Evolutionary conservation across 2,888 invertebrate genomes (phyloP).

Genomic region (Drosophila antonietae): DNA sequence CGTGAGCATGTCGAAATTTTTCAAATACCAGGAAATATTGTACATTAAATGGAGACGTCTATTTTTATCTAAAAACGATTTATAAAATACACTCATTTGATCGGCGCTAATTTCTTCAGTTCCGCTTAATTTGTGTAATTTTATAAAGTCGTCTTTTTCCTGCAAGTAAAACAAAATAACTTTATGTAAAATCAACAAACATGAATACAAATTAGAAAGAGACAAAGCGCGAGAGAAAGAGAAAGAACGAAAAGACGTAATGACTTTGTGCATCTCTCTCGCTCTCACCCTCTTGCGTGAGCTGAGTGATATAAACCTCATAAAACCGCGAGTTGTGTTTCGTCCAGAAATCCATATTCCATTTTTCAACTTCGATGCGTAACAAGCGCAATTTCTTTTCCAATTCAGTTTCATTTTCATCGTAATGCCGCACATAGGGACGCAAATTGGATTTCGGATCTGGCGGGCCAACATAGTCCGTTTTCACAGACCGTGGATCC

Average conservation of each 20-base stretch:
- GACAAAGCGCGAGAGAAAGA: background rate
- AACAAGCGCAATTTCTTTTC: conserved; percentile 88
- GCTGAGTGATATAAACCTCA: conserved; percentile 85
- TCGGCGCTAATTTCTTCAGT: conserved; percentile 88
- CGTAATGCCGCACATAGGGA: conserved; percentile 88
- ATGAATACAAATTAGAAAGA: conserved; percentile 15
- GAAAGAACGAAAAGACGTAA: background rate
- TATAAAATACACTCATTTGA: conserved; percentile 95
- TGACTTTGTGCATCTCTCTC: background rate
- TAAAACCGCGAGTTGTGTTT: conserved; percentile 91
- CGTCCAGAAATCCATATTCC: conserved; percentile 95
- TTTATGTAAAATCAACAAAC: background rate
- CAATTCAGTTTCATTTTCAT: conserved; percentile 88
- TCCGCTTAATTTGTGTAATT: conserved; percentile 84
- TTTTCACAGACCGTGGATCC: conserved; percentile 67
- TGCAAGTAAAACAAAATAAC: conserved; percentile 40
- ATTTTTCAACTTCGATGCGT: conserved; percentile 89
- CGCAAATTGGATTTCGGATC: conserved; percentile 92
- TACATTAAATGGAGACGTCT: conserved; percentile 90
- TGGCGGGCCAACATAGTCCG: conserved; percentile 87
- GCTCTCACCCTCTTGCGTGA: background rate
- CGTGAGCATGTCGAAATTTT: conserved; percentile 88
- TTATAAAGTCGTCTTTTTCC: conserved; percentile 87
- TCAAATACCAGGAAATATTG: conserved; percentile 93
- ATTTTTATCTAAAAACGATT: conserved; percentile 92